Percentiles rank a stretch among this genome's conserved stretches.
Evolutionary conservation across 2,113 vertebrate species (phyloP).

Genomic region (Triplophysa dalaica): DNA sequence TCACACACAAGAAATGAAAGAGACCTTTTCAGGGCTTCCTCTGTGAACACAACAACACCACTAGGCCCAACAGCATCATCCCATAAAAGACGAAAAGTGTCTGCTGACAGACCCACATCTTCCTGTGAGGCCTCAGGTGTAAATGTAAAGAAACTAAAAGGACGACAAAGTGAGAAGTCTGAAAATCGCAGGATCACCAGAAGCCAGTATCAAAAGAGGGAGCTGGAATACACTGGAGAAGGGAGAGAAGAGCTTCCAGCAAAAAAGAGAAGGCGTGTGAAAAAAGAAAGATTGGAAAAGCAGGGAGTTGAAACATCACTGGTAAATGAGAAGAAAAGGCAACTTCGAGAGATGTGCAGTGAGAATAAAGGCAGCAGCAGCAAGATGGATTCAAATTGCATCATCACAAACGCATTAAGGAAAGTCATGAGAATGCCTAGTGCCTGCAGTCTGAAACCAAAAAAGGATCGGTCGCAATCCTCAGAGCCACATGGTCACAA

Average conservation of each 20-base stretch:
- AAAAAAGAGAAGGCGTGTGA: not conserved
- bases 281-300: not conserved
- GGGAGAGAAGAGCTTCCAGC: not conserved
- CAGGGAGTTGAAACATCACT: not conserved
- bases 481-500: not conserved
- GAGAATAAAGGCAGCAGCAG: not conserved
- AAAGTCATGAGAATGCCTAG: not conserved
- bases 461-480: not conserved
- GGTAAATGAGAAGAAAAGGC: not conserved
- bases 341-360: no score
- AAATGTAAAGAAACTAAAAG: not conserved
- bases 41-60: constrained; percentile 2
- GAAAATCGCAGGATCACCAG: constrained; percentile 40
- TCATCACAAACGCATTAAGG: not conserved
- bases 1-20: not conserved
- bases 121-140: not conserved
- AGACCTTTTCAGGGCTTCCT: not conserved
- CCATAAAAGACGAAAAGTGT: not conserved
- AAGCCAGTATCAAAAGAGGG: constrained; percentile 43
- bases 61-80: not conserved
- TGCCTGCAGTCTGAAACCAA: not conserved
- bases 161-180: not conserved
- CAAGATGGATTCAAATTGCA: not conserved
- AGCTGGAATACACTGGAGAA: not conserved
- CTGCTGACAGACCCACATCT: not conserved